A percentile compares a stretch with the other conserved stretches of the same genome.
These are phyloP conservation scores for Macheiramphus alcinus DNA, from an alignment of 2,113 vertebrate genomes.

Conservation along the genomic window DNA sequence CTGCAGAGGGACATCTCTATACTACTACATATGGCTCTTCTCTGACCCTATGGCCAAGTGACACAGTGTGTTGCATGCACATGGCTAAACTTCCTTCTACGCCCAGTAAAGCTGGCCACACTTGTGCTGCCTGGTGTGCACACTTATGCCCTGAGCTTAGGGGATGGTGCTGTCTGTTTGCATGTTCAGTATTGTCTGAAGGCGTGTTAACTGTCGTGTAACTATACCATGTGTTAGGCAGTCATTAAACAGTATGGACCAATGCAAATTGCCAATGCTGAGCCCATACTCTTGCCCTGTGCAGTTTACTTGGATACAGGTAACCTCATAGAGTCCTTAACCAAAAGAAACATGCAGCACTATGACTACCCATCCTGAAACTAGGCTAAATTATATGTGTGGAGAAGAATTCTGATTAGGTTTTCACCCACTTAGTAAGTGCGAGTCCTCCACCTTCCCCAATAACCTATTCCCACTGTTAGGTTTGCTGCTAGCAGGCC, in stretches of 20 bases:
- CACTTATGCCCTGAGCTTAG: neutral
- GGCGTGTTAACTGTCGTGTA: neutral
- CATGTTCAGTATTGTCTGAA: neutral
- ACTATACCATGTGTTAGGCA: neutral
- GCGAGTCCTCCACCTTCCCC: neutral
- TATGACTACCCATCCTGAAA: neutral
- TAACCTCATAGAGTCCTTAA: neutral
- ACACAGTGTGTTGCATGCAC: neutral
- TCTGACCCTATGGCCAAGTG: neutral
- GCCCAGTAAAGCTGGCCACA: neutral
- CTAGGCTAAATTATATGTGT: neutral
- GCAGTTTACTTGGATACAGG: rapidly evolving
- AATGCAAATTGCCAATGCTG: neutral
- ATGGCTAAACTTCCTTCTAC: neutral
- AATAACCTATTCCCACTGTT: neutral
- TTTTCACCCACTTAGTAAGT: neutral
- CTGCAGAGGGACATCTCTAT: neutral
- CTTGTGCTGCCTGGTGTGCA: neutral
- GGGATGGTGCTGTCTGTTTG: neutral
- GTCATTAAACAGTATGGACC: neutral
- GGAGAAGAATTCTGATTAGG: neutral
- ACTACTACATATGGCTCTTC: neutral
- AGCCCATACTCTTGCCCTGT: neutral
- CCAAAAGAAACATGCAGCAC: neutral
- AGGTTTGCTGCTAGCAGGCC: neutral